phyloP scores from a whole-genome alignment of 1,140 invertebrate genomes.

The Grapholita molesta region DNA sequence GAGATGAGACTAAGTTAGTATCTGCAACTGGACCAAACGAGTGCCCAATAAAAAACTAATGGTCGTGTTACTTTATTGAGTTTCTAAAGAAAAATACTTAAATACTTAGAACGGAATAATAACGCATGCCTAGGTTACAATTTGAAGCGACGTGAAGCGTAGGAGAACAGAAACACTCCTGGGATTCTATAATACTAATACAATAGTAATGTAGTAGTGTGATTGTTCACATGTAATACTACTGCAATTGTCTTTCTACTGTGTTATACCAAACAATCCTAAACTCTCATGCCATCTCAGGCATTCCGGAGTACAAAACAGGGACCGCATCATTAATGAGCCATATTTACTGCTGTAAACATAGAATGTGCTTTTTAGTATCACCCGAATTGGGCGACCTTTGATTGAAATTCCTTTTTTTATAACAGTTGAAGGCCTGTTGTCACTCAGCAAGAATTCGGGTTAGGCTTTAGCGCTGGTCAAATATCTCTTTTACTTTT shows the following conservation, averaged over 20 bases:
- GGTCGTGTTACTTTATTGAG: no score
- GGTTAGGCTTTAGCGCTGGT: not conserved
- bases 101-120: no score
- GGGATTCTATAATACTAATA: no score
- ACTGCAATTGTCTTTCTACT: not conserved
- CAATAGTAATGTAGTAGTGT: not conserved
- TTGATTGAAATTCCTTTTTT: constrained; percentile 11
- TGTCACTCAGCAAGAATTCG: not conserved
- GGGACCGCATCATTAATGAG: constrained; percentile 21
- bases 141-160: no score
- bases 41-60: no score
- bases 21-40: no score
- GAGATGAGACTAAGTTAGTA: no score
- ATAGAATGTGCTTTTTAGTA: constrained; percentile 18
- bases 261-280: constrained; percentile 11
- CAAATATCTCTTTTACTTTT: not conserved
- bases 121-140: no score
- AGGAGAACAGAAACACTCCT: no score
- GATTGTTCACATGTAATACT: not conserved
- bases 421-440: not conserved
- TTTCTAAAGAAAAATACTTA: no score
- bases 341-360: constrained; percentile 14
- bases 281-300: constrained; percentile 15
- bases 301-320: constrained; percentile 18
- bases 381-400: constrained; percentile 7